Evolutionary conservation across 2,113 vertebrate species (phyloP).

Genomic region (Sander vitreus): DNA sequence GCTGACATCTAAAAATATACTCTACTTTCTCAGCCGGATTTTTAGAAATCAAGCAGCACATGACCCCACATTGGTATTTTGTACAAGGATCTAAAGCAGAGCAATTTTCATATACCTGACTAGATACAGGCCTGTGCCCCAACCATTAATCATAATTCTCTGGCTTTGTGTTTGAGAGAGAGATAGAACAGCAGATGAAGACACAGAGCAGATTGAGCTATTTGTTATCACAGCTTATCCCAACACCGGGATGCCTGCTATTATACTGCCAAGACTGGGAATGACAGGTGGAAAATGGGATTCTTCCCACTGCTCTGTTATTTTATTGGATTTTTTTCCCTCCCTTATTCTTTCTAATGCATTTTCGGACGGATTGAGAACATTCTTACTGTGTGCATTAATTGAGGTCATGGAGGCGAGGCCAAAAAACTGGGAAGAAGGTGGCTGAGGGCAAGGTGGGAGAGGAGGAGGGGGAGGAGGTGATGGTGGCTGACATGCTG

Average conservation of each 20-base stretch:
- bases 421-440: slow-evolving; percentile 23
- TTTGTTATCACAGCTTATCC: slow-evolving; percentile 80
- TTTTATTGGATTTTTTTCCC: slow-evolving; percentile 55
- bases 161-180: slow-evolving; percentile 38
- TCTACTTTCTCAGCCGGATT: not conserved
- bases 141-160: slow-evolving; percentile 68
- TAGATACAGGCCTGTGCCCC: slow-evolving; percentile 23
- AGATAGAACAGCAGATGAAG: slow-evolving; percentile 71
- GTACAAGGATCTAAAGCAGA: slow-evolving; percentile 8
- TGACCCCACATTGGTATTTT: slow-evolving; percentile 3
- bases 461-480: slow-evolving; percentile 31
- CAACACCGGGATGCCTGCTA: slow-evolving; percentile 67
- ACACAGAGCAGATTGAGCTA: slow-evolving; percentile 75
- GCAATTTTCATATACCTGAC: slow-evolving; percentile 36
- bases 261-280: slow-evolving; percentile 68
- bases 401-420: slow-evolving; percentile 53
- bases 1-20: slow-evolving; percentile 22
- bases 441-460: slow-evolving; percentile 48
- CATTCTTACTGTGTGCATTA: slow-evolving; percentile 38
- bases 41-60: slow-evolving; percentile 19
- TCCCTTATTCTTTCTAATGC: slow-evolving; percentile 7
- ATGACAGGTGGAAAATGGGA: slow-evolving; percentile 78
- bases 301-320: slow-evolving; percentile 64
- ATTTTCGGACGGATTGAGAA: slow-evolving; percentile 41
- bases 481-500: slow-evolving; percentile 69